Base-by-base conservation (phyloP, 2,888 invertebrate genomes). In the Eupithecia centaureata region DNA sequence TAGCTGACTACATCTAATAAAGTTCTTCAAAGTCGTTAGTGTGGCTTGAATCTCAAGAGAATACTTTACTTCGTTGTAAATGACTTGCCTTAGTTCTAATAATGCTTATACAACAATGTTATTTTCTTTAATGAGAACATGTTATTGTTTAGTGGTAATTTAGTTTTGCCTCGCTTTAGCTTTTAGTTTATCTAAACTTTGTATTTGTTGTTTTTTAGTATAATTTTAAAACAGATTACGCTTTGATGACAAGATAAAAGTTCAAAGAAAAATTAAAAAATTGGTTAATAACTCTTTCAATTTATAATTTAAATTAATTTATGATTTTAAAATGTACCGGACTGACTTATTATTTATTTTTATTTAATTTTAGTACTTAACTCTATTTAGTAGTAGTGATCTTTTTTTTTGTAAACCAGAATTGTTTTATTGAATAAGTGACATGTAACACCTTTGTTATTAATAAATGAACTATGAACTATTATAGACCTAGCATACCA, bases 11-110 rank as follows among this genome's bases (percentile, higher is more conserved):
- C 35, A 35, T 12, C 54, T 35, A 61, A 33, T 52, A 22, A 52
- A 51, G 33, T 35, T 52, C 35, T 47, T 47, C 47, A 47, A 58
- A 27, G 62, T 62, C 62, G 27, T 62, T 62, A 62, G 35, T 62
- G 51, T 47, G 47, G 47, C 47, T 47, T 22, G 54, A 54, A 54
- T 38, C 54, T 62, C 62, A 27, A 54, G 54, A 28, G 62, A 35
- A 25, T 62, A 22, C 18, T 47, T 47, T 4, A 47, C 54, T 62
- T 54, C n/a, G 59, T 18, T 54, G 54, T 13, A 35, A 62, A 62
- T 54, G 33, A 33, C 61, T 33, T 62, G 42, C 22, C 10, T 47
- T 47, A 47, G 22, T 25, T 51, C 51, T 52, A 51, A 61, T 51
- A 61, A 61, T 32, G 51, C 32, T 61, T 35, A 32, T 61, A 47